Base-by-base conservation (phyloP, 2,888 invertebrate species). In the Pollenia labialis region DNA sequence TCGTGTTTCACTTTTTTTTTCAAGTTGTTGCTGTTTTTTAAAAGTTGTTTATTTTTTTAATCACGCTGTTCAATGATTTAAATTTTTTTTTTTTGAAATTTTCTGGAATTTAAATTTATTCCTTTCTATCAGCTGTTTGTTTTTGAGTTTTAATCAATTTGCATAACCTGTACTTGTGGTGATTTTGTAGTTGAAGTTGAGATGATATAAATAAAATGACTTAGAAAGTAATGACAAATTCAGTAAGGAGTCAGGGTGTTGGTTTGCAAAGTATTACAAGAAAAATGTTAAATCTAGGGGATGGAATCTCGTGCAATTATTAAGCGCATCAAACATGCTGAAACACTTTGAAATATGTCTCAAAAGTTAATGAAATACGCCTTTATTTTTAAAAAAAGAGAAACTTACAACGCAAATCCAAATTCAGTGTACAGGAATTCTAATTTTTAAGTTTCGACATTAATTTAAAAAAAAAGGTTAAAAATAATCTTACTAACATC, bases 61-160 rank as follows among this genome's bases (percentile, higher is more conserved):
- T 62, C 75, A 60, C 46, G 23, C 32, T 76, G 50, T 76, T 69
- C 44, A 72, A 66, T 79, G 72, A 84, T 66, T 48, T 58, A 60
- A 60, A n/a, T n/a, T n/a, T 56, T 58, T 64, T 74, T 58, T 64
- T 44, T 54, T 16, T 23, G 64, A 48, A 12, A 44, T 72, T 75
- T 75, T 68, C 42, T 32, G 32, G 32, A 4, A 9, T 44, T 52
- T 79, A 60, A 66, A 74, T 60, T 44, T 74, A 74, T 79, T 79
- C 84, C 46, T 74, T 80, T 79, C 72, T 60, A 74, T 74, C 50
- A 44, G 44, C 40, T 75, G 48, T 12, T 44, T 44, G 32, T 56
- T 23, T 68, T 68, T 81, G 69, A 74, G 40, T 50, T 74, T 90
- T 89, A 90, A 90, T 90, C 89, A 89, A 90, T 90, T 89, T 90